These are phyloP conservation scores for Astyanax mexicanus DNA, from an alignment of 2,797 vertebrate genomes.

Conservation along the genomic window DNA sequence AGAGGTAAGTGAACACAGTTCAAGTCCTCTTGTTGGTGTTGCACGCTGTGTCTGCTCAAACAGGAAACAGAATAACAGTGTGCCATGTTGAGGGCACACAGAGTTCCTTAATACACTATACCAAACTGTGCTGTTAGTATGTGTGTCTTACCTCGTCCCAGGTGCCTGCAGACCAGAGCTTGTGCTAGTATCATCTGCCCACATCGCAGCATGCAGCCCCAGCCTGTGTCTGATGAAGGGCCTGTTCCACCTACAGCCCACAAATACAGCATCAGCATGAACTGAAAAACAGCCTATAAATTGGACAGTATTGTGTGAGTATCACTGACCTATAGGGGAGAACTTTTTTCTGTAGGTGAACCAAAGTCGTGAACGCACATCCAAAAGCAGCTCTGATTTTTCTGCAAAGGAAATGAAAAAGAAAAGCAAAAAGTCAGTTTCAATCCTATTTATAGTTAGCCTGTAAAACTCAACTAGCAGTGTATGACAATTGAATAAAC, in stretches of 20 bases:
- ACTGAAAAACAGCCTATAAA: too few relatives aligned
- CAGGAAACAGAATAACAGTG: too few relatives aligned
- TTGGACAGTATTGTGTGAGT: too few relatives aligned
- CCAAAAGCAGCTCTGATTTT: conserved; percentile 82
- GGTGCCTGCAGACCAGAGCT: conserved; percentile 84
- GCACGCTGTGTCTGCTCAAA: too few relatives aligned
- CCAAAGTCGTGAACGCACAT: conserved; percentile 85
- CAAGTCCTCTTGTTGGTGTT: too few relatives aligned
- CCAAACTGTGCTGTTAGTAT: neutral
- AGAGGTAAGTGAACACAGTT: too few relatives aligned
- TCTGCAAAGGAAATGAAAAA: conserved; percentile 70
- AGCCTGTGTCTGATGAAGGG: conserved; percentile 85
- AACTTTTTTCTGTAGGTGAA: conserved; percentile 90
- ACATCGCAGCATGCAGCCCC: conserved; percentile 91
- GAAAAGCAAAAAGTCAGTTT: too few relatives aligned
- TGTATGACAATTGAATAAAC: too few relatives aligned
- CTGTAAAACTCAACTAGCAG: too few relatives aligned
- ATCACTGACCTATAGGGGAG: conserved; percentile 86
- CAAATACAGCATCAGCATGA: neutral
- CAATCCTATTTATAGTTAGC: too few relatives aligned
- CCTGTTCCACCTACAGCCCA: conserved; percentile 82
- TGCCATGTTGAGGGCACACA: too few relatives aligned
- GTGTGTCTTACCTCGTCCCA: conserved; percentile 79
- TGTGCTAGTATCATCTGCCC: conserved; percentile 92
- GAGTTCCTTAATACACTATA: too few relatives aligned